These are phyloP conservation scores for Eucera pruinosa DNA, from an alignment of 2,888 invertebrate genomes.

Conservation along the genomic window DNA sequence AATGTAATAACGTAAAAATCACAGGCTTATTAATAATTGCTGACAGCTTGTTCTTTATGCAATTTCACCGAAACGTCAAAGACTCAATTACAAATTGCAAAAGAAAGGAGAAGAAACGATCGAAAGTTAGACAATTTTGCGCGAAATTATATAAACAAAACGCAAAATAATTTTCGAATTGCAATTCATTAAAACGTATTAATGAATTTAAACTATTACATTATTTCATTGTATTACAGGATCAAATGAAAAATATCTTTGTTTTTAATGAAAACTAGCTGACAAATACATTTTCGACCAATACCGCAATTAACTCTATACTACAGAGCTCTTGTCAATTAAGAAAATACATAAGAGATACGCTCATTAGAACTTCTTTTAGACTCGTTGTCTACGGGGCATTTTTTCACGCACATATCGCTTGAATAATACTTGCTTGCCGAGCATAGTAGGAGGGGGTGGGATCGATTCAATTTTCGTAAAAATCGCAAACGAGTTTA, in stretches of 20 bases:
- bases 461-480: conserved; percentile 47
- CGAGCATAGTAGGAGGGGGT: not conserved
- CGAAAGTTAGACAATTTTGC: no score
- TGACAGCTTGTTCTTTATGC: no score
- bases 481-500: conserved; percentile 51
- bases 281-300: conserved; percentile 20
- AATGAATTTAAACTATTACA: no score
- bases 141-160: no score
- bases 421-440: conserved; percentile 40
- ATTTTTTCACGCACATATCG: conserved; percentile 49
- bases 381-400: conserved; percentile 22
- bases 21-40: no score
- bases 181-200: no score
- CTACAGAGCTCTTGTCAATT: conserved; percentile 39
- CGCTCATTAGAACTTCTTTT: conserved; percentile 33
- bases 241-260: not conserved
- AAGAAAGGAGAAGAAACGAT: no score
- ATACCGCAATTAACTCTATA: not conserved
- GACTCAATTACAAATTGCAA: no score
- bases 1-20: no score
- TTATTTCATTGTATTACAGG: no score
- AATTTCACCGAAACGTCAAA: no score
- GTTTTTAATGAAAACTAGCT: not conserved
- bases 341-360: conserved; percentile 15
- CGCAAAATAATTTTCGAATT: no score